Conservation (phyloP, 2,797 vertebrate genomes). For the Parauchenoglanis ngamensis region DNA sequence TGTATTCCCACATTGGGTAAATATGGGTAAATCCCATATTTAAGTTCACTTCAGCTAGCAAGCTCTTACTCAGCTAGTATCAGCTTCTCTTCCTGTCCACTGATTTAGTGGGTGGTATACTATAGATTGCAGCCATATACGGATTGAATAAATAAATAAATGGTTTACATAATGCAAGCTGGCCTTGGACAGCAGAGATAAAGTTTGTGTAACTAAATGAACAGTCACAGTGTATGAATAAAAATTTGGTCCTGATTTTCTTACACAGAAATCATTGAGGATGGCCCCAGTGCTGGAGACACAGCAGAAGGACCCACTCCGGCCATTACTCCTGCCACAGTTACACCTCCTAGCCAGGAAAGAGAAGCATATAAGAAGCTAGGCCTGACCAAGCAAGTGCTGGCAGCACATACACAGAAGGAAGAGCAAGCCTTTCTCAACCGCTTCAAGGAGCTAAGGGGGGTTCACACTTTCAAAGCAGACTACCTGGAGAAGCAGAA, state of each 20-base stretch:
- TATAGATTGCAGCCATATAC: not conserved
- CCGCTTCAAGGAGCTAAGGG: slow-evolving; percentile 81
- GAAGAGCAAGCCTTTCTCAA: slow-evolving; percentile 91
- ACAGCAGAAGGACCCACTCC: slow-evolving; percentile 69
- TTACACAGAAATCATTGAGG: slow-evolving; percentile 84
- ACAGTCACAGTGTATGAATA: not conserved
- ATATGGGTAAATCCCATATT: too few relatives aligned
- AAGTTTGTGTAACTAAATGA: not conserved
- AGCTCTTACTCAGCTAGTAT: not conserved
- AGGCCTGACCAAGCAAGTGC: slow-evolving; percentile 90
- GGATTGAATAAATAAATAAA: not conserved
- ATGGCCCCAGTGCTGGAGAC: slow-evolving; percentile 75
- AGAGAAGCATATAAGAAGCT: slow-evolving; percentile 85
- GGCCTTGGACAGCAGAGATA: not conserved
- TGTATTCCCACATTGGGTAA: too few relatives aligned
- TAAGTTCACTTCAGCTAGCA: too few relatives aligned
- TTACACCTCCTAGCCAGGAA: slow-evolving; percentile 74
- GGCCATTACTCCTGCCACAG: slow-evolving; percentile 54
- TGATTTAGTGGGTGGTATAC: too few relatives aligned
- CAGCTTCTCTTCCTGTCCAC: not conserved
- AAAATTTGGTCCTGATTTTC: not conserved
- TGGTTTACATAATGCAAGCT: not conserved
- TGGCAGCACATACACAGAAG: slow-evolving; percentile 92
- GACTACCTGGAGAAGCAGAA: slow-evolving; percentile 75
- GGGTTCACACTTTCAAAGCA: slow-evolving; percentile 75